Percentiles rank a stretch among this genome's conserved stretches.
These are phyloP conservation scores for Bovichtus variegatus DNA, from an alignment of 2,797 vertebrate genomes.

Conservation along the genomic window DNA sequence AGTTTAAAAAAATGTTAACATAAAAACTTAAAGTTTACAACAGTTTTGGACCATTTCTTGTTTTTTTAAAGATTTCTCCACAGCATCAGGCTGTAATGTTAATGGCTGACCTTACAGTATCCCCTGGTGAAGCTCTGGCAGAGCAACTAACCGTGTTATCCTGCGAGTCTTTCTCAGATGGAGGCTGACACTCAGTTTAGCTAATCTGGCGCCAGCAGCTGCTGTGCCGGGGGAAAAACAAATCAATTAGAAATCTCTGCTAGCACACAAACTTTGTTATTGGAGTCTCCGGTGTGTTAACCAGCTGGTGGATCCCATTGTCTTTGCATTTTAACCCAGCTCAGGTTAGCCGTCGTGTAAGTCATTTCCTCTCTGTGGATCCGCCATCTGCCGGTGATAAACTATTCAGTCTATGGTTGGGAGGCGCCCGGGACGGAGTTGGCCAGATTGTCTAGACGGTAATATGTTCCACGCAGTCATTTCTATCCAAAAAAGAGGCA, in stretches of 20 bases:
- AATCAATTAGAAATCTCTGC: slow-evolving; percentile 75
- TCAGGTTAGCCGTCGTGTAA: slow-evolving; percentile 66
- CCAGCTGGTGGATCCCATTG: slow-evolving; percentile 71
- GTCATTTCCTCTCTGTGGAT: slow-evolving; percentile 64
- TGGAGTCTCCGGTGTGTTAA: slow-evolving; percentile 65
- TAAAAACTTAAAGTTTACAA: neutral
- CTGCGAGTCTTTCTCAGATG: slow-evolving; percentile 39
- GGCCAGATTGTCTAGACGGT: slow-evolving; percentile 57
- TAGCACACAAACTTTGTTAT: slow-evolving; percentile 67
- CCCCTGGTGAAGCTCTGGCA: slow-evolving; percentile 1
- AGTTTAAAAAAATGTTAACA: neutral
- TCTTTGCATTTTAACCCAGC: slow-evolving; percentile 58
- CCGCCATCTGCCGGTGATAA: slow-evolving; percentile 66
- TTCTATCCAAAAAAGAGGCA: slow-evolving; percentile 44
- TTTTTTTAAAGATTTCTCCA: neutral
- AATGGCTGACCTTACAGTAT: slow-evolving; percentile 34
- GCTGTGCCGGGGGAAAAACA: slow-evolving; percentile 61
- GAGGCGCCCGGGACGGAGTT: slow-evolving; percentile 47
- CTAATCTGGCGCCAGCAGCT: slow-evolving; percentile 72
- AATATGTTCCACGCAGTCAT: slow-evolving; percentile 43
- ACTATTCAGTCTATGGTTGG: slow-evolving; percentile 52
- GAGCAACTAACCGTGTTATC: slow-evolving; percentile 45
- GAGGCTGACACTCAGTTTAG: slow-evolving; percentile 55
- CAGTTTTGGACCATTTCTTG: neutral
- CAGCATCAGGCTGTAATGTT: neutral